These are phyloP conservation scores for Tenthredo mesomela DNA, from an alignment of 2,888 invertebrate genomes.

Conservation along the genomic window DNA sequence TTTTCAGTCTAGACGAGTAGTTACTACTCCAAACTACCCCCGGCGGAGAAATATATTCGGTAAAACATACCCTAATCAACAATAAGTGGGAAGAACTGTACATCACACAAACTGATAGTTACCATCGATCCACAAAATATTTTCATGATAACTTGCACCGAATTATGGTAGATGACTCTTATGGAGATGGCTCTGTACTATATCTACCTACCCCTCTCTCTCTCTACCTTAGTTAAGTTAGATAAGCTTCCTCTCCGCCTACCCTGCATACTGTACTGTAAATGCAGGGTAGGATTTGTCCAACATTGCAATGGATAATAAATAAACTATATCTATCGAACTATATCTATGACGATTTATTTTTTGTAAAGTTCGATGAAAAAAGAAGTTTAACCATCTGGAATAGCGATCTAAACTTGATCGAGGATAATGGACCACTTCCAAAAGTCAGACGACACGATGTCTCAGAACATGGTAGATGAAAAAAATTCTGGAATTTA, in stretches of 20 bases:
- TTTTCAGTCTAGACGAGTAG: not conserved
- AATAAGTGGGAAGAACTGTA: not conserved
- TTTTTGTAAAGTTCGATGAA: not conserved
- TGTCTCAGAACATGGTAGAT: not conserved
- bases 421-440: too few relatives aligned
- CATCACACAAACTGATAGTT: not conserved
- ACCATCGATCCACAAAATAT: not conserved
- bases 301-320: too few relatives aligned
- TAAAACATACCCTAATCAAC: not conserved
- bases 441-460: too few relatives aligned
- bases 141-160: not conserved
- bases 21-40: not conserved
- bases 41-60: not conserved
- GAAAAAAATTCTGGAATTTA: not conserved
- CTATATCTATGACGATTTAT: too few relatives aligned
- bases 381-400: not conserved
- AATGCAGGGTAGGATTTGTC: too few relatives aligned
- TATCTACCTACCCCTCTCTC: too few relatives aligned
- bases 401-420: not conserved
- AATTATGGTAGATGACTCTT: too few relatives aligned
- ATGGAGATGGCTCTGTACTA: too few relatives aligned
- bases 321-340: too few relatives aligned
- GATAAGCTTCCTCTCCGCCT: too few relatives aligned
- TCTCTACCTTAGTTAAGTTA: too few relatives aligned
- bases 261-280: too few relatives aligned